A percentile compares a stretch with the other conserved stretches of the same genome.
phyloP scores from a whole-genome alignment of 2,113 vertebrate species.

The Platysternon megacephalum region DNA sequence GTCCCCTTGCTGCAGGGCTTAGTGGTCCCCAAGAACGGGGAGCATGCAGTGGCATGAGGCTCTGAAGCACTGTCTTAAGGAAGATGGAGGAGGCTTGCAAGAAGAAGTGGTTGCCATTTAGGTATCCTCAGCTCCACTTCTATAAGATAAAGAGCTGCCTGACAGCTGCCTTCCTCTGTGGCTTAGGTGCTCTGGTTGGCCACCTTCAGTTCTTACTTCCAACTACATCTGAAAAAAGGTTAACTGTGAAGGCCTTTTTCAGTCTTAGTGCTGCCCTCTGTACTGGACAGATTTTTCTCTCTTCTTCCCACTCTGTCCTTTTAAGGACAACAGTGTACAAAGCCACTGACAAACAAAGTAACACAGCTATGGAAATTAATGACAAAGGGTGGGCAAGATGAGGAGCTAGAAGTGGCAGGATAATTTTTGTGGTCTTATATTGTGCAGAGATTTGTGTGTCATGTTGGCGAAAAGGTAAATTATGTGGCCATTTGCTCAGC shows the following conservation, averaged over 20 bases:
- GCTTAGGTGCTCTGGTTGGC: not conserved
- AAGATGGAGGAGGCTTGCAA: not conserved
- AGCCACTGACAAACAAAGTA: not conserved
- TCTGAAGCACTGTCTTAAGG: not conserved
- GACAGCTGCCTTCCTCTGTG: not conserved
- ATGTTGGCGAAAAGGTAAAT: not conserved
- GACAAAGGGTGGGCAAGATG: not conserved
- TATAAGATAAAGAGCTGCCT: not conserved
- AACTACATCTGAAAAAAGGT: not conserved
- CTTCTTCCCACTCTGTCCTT: not conserved
- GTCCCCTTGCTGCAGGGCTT: not conserved
- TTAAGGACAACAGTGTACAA: not conserved
- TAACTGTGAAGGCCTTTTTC: not conserved
- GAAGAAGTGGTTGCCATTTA: not conserved
- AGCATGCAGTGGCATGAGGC: not conserved
- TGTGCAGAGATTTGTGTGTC: not conserved
- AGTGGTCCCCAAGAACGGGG: not conserved
- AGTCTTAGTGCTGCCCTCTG: not conserved
- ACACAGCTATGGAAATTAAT: not conserved
- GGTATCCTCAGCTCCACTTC: not conserved
- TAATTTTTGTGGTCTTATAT: not conserved
- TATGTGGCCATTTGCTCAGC: not conserved
- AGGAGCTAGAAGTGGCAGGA: not conserved
- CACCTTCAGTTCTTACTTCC: not conserved
- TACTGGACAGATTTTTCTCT: not conserved